These are phyloP conservation scores for Burhinus bistriatus DNA, from an alignment of 2,113 vertebrate genomes.

Conservation along the genomic window DNA sequence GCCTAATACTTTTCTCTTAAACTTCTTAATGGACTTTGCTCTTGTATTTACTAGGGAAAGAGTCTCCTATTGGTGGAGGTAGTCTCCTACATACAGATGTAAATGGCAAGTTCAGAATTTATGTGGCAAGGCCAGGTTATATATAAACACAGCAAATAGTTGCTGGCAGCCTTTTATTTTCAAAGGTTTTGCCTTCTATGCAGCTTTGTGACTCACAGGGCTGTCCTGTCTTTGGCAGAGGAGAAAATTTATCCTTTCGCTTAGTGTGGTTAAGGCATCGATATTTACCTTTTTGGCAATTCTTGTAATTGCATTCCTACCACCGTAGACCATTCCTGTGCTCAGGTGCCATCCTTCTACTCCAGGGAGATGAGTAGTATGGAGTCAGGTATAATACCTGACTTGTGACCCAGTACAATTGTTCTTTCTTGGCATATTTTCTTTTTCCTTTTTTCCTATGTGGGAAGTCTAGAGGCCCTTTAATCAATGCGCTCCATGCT, in stretches of 20 bases:
- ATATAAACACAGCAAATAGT: background rate
- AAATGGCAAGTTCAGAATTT: background rate
- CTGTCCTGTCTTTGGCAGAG: background rate
- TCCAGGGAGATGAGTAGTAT: background rate
- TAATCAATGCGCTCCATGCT: background rate
- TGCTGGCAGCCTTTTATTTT: conserved; percentile 6
- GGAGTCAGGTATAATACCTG: background rate
- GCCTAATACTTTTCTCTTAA: background rate
- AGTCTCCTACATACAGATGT: background rate
- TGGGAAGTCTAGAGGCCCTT: background rate
- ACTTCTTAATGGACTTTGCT: background rate
- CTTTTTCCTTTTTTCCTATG: background rate
- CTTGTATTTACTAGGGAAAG: background rate
- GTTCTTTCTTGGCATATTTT: background rate
- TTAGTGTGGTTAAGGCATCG: background rate
- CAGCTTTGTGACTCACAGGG: background rate
- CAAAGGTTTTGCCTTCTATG: background rate
- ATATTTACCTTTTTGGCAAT: background rate
- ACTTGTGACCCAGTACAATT: background rate
- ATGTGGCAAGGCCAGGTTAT: background rate
- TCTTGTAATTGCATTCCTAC: background rate
- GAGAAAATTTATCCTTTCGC: background rate
- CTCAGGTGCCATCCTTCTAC: background rate
- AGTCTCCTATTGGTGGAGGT: background rate
- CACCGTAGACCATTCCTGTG: background rate